A percentile compares a stretch with the other conserved stretches of the same genome.
Evolutionary conservation across 1,140 invertebrate species (phyloP).

Genomic region (Ceratitis capitata): DNA sequence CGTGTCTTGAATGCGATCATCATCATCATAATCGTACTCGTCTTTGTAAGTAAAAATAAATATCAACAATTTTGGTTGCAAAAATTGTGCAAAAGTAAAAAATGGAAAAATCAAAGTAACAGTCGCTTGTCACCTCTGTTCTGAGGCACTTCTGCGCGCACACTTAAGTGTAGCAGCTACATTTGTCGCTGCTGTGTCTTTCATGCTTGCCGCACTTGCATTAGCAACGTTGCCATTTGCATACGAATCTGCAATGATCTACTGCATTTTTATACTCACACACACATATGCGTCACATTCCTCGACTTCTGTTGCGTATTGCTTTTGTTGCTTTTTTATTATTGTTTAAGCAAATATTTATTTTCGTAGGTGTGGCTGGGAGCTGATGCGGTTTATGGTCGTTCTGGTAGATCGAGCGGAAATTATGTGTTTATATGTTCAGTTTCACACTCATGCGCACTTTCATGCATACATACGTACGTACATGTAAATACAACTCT

Average conservation of each 20-base stretch:
- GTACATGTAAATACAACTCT: not conserved
- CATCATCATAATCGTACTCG: not conserved
- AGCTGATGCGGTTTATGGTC: conserved; percentile 15
- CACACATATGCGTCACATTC: not conserved
- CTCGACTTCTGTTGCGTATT: not conserved
- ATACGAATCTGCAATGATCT: not conserved
- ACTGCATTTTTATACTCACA: not conserved
- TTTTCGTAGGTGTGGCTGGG: conserved; percentile 28
- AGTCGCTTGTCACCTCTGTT: not conserved
- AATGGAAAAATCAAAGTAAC: not conserved
- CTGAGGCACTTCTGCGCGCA: not conserved
- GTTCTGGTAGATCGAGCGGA: conserved; percentile 31
- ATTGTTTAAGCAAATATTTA: conserved; percentile 16
- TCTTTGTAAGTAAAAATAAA: not conserved
- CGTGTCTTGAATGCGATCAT: not conserved
- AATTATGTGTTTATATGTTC: conserved; percentile 6
- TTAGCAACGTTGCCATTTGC: not conserved
- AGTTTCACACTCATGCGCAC: not conserved
- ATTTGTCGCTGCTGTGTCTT: not conserved
- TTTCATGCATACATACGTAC: not conserved
- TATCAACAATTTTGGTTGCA: not conserved
- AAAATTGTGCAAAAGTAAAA: not conserved
- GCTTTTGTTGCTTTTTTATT: too few relatives aligned
- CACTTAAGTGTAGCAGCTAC: not conserved
- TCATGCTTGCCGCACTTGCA: conserved; percentile 15